Evolutionary conservation across 2,113 vertebrate species (phyloP).

Genomic region (Callionymus lyra): DNA sequence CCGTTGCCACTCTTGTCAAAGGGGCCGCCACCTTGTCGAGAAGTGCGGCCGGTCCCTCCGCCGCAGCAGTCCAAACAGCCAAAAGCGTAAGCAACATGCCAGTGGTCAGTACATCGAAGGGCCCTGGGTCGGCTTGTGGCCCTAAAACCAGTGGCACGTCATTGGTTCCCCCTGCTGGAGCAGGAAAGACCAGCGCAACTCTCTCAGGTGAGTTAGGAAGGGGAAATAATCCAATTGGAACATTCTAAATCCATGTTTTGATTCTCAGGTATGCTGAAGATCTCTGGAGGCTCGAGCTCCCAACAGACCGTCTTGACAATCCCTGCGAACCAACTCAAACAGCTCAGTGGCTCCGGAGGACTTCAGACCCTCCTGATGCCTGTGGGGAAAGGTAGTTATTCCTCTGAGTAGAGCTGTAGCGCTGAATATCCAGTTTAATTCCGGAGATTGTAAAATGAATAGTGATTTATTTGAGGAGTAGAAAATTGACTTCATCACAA

Average conservation of each 20-base stretch:
- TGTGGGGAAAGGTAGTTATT: conserved; percentile 85
- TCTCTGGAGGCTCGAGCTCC: conserved; percentile 77
- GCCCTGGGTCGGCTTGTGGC: conserved; percentile 30
- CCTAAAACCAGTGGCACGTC: conserved; percentile 56
- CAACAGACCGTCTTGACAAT: conserved; percentile 89
- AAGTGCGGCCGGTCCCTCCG: conserved; percentile 20
- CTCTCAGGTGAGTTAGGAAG: conserved; percentile 73
- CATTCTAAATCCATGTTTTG: conserved; percentile 8
- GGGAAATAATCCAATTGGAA: background rate
- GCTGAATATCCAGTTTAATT: background rate
- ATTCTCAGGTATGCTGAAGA: conserved; percentile 81
- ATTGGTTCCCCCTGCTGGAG: conserved; percentile 53
- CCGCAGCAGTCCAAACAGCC: conserved; percentile 37
- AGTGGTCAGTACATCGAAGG: conserved; percentile 58
- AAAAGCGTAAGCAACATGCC: conserved; percentile 58
- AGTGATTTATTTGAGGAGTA: background rate
- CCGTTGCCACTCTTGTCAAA: conserved; percentile 45
- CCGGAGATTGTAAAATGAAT: background rate
- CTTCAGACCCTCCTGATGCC: conserved; percentile 91
- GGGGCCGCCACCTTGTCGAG: conserved; percentile 31
- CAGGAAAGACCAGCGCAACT: conserved; percentile 67
- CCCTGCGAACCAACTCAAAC: conserved; percentile 87
- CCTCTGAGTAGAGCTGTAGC: background rate
- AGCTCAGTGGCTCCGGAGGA: conserved; percentile 75
- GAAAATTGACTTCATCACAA: too few relatives aligned